Evolutionary conservation across 1,140 invertebrate species (phyloP), one percentile per base, ranked within the genome.

Genomic region (Eumeta japonica): DNA sequence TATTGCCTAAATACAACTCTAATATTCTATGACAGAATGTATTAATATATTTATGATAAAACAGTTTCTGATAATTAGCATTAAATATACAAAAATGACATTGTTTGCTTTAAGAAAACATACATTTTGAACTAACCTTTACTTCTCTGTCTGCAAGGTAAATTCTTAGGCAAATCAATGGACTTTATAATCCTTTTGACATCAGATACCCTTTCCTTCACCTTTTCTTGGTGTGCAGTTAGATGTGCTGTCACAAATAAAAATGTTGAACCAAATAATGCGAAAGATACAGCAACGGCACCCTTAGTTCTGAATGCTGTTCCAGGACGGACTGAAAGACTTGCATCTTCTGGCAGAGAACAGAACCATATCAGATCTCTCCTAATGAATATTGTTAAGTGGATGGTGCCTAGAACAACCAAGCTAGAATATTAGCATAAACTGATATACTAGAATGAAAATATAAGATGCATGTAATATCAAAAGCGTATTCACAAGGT

Each of bases 301-400:
- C 93, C 94, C 76, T 97, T 97, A 0, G 93, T 97, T 39, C 90
- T 82, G 56, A 95, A 91, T 0, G 88, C 88, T 28, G 86, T 90
- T 1, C 86, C 90, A 0, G 90, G 87, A 49, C 93, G 78, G n/a
- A 92, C 90, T 7, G 90, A 91, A 39, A 92, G 81, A 49, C 81
- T 85, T 10, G 85, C 85, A 48, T 93, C 90, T 76, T 97, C 92
- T 0, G 90, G 84, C n/a, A 89, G 80, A 55, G 84, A 95, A 62
- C 90, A 92, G 58, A 90, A 96, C 92, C 93, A 96, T 46, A 96
- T 90, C 2, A 97, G 79, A 70, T 97, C 93, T 43, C 92, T 77
- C 28, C 91, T 70, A 35, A 97, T 78, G 61, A 94, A 97, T 37
- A 97, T 75, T 20, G 86, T 84, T 27, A 95, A 63, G 68, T 94